Evolutionary conservation across 1,140 invertebrate genomes (phyloP), one percentile per base, ranked within the genome.

Genomic region (Drosophila hydei): DNA sequence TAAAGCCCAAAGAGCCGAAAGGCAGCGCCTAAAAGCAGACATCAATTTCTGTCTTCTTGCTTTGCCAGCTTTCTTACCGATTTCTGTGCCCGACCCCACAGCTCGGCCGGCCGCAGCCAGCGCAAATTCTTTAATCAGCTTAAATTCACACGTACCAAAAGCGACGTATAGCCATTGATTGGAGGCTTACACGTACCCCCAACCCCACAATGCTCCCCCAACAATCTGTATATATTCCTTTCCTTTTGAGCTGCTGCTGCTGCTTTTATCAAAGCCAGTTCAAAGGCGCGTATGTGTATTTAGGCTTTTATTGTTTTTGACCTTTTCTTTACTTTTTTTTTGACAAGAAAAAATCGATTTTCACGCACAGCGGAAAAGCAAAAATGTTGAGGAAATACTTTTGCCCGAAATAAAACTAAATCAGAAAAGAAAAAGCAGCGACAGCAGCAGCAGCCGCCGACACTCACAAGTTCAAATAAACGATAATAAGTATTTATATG

Each of bases 111-210:
- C 3, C 25, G 45, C 18, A 12, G 30, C 48, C n/a, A 27, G 33
- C 42, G 58, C 52, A 89, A 90, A 90, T 90, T 77, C 87, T 83
- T 90, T 90, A 90, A 90, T 90, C 87, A 90, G 87, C 87, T 90
- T 90, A 90, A 90, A 90, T 90, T 90, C 87, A 90, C 87, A 90
- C 87, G 87, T 89, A 89, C 64, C 81, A 65, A 79, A 88, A 83
- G 79, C 83, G 84, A 83, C 75, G 84, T 80, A 88, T 62, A 88
- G 84, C 84, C 83, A 90, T 90, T 90, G 87, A 90, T 90, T 83
- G 79, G 78, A 80, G 77, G 78, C 69, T 89, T 80, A 74, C 70
- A 72, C 69, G 48, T 42, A 55, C 23, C 21, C 19, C 25, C 45
- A 33, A 19, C 43, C 12, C 23, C 7, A 11, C 58, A 18, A 30